phyloP scores from a whole-genome alignment of 1,140 invertebrate species.

The Whitmania pigra region DNA sequence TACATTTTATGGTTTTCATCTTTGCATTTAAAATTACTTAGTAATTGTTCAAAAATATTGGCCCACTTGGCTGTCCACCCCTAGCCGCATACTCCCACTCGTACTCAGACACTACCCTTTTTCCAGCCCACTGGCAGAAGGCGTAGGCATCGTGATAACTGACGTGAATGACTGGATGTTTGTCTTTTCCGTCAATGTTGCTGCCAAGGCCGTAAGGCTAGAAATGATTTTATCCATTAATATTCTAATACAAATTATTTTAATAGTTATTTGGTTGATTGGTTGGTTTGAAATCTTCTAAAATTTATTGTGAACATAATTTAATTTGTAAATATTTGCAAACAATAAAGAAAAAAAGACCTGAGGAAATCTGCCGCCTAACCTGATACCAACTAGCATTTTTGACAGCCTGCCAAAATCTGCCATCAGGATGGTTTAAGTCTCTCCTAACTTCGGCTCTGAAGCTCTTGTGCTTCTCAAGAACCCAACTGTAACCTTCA shows the following conservation, averaged over 20 bases:
- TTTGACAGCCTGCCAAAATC: slow-evolving; percentile 34
- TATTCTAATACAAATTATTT: not conserved
- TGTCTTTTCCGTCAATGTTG: slow-evolving; percentile 29
- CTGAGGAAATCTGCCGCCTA: not conserved
- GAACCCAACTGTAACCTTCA: slow-evolving; percentile 36
- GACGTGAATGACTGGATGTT: slow-evolving; percentile 39
- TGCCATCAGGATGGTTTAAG: slow-evolving; percentile 25
- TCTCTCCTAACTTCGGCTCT: slow-evolving; percentile 24
- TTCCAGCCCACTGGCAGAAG: slow-evolving; percentile 36
- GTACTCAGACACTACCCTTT: slow-evolving; percentile 38
- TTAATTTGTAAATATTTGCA: too few relatives aligned
- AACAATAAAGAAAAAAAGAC: not conserved
- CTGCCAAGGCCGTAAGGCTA: slow-evolving; percentile 37
- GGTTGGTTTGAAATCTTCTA: too few relatives aligned
- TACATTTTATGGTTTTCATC: too few relatives aligned
- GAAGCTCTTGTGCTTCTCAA: slow-evolving; percentile 28
- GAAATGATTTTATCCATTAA: not conserved
- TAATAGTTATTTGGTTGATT: too few relatives aligned
- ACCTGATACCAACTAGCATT: slow-evolving; percentile 36
- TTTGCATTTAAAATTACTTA: not conserved
- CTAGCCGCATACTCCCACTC: slow-evolving; percentile 42
- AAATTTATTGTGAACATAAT: too few relatives aligned
- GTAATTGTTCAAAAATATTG: not conserved
- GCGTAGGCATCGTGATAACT: slow-evolving; percentile 37
- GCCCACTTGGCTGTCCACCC: slow-evolving; percentile 31